These are phyloP conservation scores for Sebastolobus alascanus DNA, from an alignment of 2,797 vertebrate genomes.

Conservation along the genomic window DNA sequence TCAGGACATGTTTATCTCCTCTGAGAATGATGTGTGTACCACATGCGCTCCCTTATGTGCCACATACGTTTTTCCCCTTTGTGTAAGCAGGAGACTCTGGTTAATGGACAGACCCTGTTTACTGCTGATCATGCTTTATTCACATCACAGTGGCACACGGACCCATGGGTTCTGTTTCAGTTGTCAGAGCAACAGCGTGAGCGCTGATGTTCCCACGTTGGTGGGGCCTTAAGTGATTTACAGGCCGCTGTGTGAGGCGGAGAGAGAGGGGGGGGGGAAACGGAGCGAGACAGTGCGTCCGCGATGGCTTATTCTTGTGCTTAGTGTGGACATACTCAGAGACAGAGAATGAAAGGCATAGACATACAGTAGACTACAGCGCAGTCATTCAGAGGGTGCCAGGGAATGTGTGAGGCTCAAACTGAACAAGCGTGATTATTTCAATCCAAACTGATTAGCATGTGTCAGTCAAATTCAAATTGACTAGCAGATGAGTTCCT, in stretches of 20 bases:
- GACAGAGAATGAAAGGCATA: not conserved
- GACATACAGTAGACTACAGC: not conserved
- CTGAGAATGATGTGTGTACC: constrained; percentile 33
- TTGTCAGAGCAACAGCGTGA: constrained; percentile 67
- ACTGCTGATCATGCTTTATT: constrained; percentile 59
- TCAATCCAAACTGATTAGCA: constrained; percentile 54
- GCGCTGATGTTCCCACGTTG: constrained; percentile 25
- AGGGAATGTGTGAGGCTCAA: constrained; percentile 1
- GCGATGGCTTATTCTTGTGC: no score
- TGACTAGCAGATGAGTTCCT: constrained; percentile 57
- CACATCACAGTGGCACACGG: constrained; percentile 38
- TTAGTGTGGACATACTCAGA: not conserved
- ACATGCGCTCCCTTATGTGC: constrained; percentile 26
- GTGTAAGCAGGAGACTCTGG: constrained; percentile 36
- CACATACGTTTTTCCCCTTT: constrained; percentile 19
- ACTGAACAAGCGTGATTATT: constrained; percentile 31
- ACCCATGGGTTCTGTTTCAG: constrained; percentile 70
- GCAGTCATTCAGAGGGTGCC: not conserved
- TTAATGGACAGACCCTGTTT: constrained; percentile 60
- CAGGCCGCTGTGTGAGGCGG: constrained; percentile 9
- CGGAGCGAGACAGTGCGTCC: not conserved
- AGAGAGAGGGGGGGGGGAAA: not conserved
- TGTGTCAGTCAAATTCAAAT: constrained; percentile 69
- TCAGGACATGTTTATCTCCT: constrained; percentile 63
- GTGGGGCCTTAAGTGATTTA: constrained; percentile 48